These are phyloP conservation scores for Butorides virescens DNA, from an alignment of 2,113 vertebrate species.

Conservation along the genomic window DNA sequence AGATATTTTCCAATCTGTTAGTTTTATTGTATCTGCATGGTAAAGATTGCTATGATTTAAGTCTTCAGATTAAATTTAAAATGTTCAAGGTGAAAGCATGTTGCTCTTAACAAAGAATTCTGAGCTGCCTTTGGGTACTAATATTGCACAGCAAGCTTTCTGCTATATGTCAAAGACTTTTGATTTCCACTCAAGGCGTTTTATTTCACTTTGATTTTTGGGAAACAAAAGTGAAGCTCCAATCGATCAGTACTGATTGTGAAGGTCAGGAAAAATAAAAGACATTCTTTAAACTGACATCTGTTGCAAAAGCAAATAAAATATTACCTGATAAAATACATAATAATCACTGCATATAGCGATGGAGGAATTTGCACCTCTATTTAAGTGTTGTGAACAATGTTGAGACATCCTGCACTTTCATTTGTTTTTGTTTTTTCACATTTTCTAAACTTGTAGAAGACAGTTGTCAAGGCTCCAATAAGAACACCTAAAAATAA, in stretches of 20 bases:
- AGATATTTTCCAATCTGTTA: slow-evolving; percentile 38
- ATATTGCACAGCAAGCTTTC: slow-evolving; percentile 78
- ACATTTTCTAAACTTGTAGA: neutral
- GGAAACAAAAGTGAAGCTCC: slow-evolving; percentile 87
- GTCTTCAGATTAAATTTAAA: slow-evolving; percentile 70
- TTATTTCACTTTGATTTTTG: slow-evolving; percentile 95
- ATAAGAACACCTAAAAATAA: neutral
- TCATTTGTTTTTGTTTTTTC: neutral
- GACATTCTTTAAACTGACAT: slow-evolving; percentile 69
- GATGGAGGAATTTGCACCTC: neutral
- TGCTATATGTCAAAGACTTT: slow-evolving; percentile 87
- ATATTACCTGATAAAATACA: slow-evolving; percentile 61
- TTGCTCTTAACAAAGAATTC: slow-evolving; percentile 76
- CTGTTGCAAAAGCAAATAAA: slow-evolving; percentile 55
- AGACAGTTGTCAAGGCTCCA: neutral
- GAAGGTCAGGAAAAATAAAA: slow-evolving; percentile 85
- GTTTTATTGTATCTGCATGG: slow-evolving; percentile 65
- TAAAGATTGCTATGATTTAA: slow-evolving; percentile 67
- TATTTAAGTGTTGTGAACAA: neutral
- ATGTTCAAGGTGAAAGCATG: slow-evolving; percentile 72
- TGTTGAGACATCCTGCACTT: neutral
- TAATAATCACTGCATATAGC: slow-evolving; percentile 27
- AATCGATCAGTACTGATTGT: slow-evolving; percentile 85
- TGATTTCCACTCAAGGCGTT: slow-evolving; percentile 96
- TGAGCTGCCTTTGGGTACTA: slow-evolving; percentile 79